phyloP scores from a whole-genome alignment of 1,140 invertebrate genomes.

The Cyclargus thomasi region DNA sequence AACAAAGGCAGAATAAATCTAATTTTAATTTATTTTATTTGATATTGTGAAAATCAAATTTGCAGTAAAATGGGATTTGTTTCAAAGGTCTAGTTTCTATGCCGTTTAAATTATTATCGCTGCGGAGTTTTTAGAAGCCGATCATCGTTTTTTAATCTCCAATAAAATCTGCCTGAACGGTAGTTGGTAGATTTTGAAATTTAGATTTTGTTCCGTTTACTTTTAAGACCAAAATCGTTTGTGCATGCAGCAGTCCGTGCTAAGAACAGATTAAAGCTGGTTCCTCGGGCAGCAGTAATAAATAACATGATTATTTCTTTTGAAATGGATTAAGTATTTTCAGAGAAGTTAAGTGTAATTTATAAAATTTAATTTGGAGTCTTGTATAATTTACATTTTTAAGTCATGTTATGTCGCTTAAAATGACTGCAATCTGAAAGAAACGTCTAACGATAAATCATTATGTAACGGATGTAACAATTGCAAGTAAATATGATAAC shows the following conservation, averaged over 20 bases:
- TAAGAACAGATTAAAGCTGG: slow-evolving; percentile 66
- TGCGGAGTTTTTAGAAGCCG: slow-evolving; percentile 49
- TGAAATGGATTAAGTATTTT: slow-evolving; percentile 50
- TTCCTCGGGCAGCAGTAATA: slow-evolving; percentile 55
- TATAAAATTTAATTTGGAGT: slow-evolving; percentile 31
- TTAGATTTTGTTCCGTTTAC: neutral
- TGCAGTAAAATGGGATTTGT: slow-evolving; percentile 1
- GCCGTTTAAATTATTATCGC: slow-evolving; percentile 47
- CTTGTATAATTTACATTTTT: neutral
- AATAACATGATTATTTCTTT: slow-evolving; percentile 71
- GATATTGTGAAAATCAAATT: slow-evolving; percentile 7
- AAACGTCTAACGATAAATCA: neutral
- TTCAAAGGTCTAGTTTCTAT: slow-evolving; percentile 39
- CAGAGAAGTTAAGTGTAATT: slow-evolving; percentile 30
- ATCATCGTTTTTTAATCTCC: slow-evolving; percentile 60
- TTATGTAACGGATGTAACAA: too few species aligned
- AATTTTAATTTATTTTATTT: neutral
- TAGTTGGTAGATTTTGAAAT: slow-evolving; percentile 13
- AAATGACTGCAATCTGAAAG: neutral
- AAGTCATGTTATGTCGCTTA: neutral
- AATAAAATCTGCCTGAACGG: slow-evolving; percentile 53
- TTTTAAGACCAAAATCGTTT: slow-evolving; percentile 17
- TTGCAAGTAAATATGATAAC: too few species aligned
- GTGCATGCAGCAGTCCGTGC: slow-evolving; percentile 38
- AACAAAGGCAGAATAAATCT: neutral